These are phyloP conservation scores for Drosophila pectinifera DNA, from an alignment of 1,140 invertebrate genomes.

Conservation along the genomic window DNA sequence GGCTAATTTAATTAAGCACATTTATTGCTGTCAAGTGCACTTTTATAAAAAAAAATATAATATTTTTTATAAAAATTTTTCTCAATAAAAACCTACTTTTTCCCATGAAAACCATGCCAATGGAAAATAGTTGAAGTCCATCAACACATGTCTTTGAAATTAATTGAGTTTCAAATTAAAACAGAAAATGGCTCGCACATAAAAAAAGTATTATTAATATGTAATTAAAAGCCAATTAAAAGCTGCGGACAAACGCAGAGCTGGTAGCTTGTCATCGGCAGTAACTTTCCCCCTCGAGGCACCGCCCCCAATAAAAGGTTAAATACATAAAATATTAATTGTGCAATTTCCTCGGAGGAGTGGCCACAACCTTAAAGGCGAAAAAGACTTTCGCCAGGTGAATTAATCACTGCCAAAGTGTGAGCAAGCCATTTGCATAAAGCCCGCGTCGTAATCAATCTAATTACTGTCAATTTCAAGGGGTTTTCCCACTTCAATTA, in stretches of 20 bases:
- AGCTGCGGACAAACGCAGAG: slow-evolving; percentile 25
- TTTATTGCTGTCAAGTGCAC: slow-evolving; percentile 1
- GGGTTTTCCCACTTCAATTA: slow-evolving; percentile 54
- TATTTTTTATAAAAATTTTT: slow-evolving; percentile 1
- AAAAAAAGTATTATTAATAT: slow-evolving; percentile 46
- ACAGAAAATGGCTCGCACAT: slow-evolving; percentile 39
- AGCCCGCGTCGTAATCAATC: slow-evolving; percentile 62
- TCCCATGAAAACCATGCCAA: slow-evolving; percentile 6
- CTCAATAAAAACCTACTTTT: not conserved
- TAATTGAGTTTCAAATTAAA: slow-evolving; percentile 49
- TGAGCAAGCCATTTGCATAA: slow-evolving; percentile 57
- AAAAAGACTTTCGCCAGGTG: slow-evolving; percentile 75
- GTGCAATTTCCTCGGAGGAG: slow-evolving; percentile 17
- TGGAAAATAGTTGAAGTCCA: slow-evolving; percentile 29
- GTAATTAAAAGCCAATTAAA: slow-evolving; percentile 71
- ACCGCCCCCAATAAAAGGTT: slow-evolving; percentile 13
- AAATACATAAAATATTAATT: slow-evolving; percentile 39
- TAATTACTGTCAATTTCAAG: slow-evolving; percentile 76
- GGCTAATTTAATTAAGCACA: slow-evolving; percentile 7
- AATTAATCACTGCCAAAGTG: slow-evolving; percentile 59
- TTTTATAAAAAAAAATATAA: too few species aligned
- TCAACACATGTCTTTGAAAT: slow-evolving; percentile 37
- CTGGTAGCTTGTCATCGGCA: slow-evolving; percentile 28
- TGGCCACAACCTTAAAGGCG: slow-evolving; percentile 34
- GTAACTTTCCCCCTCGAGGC: slow-evolving; percentile 51